Evolutionary conservation across 2,797 vertebrate species (phyloP).

Genomic region (Gorsachius magnificus): DNA sequence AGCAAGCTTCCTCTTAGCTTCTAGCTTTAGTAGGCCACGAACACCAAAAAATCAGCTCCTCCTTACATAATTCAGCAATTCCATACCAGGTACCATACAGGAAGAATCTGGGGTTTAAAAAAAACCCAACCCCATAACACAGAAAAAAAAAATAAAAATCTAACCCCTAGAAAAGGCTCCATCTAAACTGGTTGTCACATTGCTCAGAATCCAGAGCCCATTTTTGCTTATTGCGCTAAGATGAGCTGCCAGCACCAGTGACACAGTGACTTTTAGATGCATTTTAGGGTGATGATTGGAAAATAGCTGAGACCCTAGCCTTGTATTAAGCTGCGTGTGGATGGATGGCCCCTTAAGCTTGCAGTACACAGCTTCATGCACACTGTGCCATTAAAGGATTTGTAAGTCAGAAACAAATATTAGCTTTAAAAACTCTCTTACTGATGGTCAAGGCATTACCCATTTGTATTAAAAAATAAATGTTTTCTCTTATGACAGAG

Average conservation of each 20-base stretch:
- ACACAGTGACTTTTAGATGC: not conserved
- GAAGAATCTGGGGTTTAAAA: not conserved
- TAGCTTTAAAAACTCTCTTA: not conserved
- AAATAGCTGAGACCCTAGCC: not conserved
- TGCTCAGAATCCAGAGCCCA: not conserved
- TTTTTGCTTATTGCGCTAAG: accelerated
- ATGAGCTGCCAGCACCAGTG: not conserved
- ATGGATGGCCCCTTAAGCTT: not conserved
- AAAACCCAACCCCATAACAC: accelerated
- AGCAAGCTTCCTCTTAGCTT: not conserved
- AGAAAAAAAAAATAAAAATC: not conserved
- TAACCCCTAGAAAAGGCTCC: not conserved
- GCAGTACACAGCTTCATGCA: not conserved
- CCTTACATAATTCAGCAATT: not conserved
- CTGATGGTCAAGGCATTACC: not conserved
- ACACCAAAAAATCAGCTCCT: not conserved
- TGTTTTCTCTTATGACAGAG: not conserved
- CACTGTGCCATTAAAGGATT: not conserved
- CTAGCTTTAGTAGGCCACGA: not conserved
- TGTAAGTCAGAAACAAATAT: not conserved
- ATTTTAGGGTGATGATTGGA: not conserved
- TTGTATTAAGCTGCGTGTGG: not conserved
- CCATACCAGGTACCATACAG: not conserved
- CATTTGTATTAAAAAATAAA: not conserved
- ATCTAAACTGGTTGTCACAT: not conserved